Conservation (phyloP, 2,113 vertebrate species). For the Ramphastos sulfuratus region DNA sequence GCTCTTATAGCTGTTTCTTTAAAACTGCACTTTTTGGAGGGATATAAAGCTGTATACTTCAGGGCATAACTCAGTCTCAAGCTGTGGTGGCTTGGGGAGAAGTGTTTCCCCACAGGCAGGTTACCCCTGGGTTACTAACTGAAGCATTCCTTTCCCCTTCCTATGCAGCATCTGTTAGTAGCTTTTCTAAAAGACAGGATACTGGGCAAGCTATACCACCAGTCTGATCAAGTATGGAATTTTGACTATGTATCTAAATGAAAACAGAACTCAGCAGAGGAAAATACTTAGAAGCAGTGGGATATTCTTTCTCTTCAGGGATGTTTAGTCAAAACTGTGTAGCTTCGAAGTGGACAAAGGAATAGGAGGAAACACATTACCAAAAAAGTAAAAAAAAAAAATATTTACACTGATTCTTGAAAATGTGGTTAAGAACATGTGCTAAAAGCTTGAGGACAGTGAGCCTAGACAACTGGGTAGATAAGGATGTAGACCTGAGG, state of each 20-base stretch:
- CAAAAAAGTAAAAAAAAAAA: background rate
- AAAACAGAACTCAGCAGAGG: background rate
- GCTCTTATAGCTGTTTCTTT: background rate
- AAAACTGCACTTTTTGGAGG: background rate
- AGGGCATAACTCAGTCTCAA: background rate
- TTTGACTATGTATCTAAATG: background rate
- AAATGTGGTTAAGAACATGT: background rate
- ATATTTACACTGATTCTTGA: background rate
- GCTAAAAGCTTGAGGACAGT: background rate
- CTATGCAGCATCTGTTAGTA: background rate
- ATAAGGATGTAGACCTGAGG: background rate
- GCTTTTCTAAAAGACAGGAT: background rate
- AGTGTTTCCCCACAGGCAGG: background rate
- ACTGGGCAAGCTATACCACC: background rate
- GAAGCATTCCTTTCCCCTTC: background rate
- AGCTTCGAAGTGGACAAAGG: background rate
- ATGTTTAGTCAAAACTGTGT: background rate
- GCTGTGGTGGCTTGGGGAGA: background rate
- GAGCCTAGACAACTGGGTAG: background rate
- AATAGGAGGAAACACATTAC: background rate
- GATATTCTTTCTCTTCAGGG: background rate
- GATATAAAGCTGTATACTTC: background rate
- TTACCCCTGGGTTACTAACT: background rate
- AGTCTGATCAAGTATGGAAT: constrained; percentile 6
- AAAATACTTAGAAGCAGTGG: background rate